phyloP scores from a whole-genome alignment of 2,113 vertebrate genomes.

The Macrotus californicus region DNA sequence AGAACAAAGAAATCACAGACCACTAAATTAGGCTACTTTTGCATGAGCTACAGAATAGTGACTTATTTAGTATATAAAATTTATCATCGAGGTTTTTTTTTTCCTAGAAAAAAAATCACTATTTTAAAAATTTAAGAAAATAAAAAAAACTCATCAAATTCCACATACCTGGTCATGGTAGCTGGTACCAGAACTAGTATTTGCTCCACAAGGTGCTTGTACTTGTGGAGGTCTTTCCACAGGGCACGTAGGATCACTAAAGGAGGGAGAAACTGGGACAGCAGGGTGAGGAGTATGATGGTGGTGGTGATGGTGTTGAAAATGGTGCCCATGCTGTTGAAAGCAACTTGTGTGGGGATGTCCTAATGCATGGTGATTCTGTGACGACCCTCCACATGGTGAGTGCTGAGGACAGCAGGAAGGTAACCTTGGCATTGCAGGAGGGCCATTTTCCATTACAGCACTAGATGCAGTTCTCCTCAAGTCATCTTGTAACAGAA shows the following conservation, averaged over 20 bases:
- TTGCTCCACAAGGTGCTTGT: slow-evolving; percentile 87
- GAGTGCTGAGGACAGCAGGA: slow-evolving; percentile 99
- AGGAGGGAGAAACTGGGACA: slow-evolving; percentile 85
- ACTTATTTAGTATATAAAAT: background rate
- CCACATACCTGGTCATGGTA: slow-evolving; percentile 88
- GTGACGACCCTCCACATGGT: slow-evolving; percentile 91
- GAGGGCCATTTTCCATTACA: slow-evolving; percentile 83
- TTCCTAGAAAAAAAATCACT: background rate
- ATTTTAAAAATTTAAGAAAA: background rate
- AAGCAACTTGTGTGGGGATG: slow-evolving; percentile 92
- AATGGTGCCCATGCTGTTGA: slow-evolving; percentile 87
- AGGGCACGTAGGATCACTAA: slow-evolving; percentile 89
- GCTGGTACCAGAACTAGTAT: slow-evolving; percentile 79
- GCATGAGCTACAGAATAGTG: background rate
- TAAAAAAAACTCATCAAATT: background rate
- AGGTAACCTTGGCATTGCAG: slow-evolving; percentile 94
- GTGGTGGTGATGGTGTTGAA: slow-evolving; percentile 89
- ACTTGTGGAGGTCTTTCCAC: slow-evolving; percentile 90
- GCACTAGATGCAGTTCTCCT: slow-evolving; percentile 85
- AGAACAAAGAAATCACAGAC: background rate
- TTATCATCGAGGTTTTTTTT: background rate
- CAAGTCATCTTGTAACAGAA: slow-evolving; percentile 82
- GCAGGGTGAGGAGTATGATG: slow-evolving; percentile 88
- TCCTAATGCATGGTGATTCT: slow-evolving; percentile 87
- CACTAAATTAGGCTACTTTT: background rate